Base-by-base conservation (phyloP, 2,888 invertebrate species). In the Rhagium mordax region DNA sequence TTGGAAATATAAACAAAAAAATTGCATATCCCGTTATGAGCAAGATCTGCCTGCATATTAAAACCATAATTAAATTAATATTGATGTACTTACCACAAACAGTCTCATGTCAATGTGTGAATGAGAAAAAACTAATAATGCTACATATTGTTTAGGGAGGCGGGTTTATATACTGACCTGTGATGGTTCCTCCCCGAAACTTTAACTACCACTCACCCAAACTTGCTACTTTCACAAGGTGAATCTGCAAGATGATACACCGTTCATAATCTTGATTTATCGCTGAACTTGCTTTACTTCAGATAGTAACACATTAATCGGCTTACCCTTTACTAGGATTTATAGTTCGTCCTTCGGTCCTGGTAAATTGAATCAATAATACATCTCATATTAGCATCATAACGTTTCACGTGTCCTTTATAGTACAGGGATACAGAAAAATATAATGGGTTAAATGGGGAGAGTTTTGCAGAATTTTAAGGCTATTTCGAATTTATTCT, bases 181-280 rank as follows among this genome's bases (percentile, higher is more conserved):
- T 2, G 33, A 21, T 51, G 47, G 67, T 55, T 47, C 47, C 67
- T 67, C 33, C 55, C 57, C 16, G 57, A 67, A 67, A 67, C 33
- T 47, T 57, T 18, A 65, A 48, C 51, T 21, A 57, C 67, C 67
- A 67, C 67, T 67, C 67, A 67, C 67, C 57, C 20, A 48, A 59
- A 65, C 51, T 53, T 20, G 10, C 21, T 67, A 67, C 67, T 67
- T 67, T 67, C 67, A 67, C 67, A 41, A 15, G 64, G 24, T 67
- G 67, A 41, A 47, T 65, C 65, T 65, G 64, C 24, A 65, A 53
- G 29, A 53, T 65, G 65, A 65, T 33, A 33, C 33, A 21, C 27
- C 48, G 15, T 20, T 16, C 49, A 49, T 49, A 51, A 27, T 64
- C 49, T 64, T 51, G 21, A 51, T 51, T 13, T 41, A 47, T 29